Conservation (phyloP, 2,113 vertebrate species). For the Gallinago undulata region DNA sequence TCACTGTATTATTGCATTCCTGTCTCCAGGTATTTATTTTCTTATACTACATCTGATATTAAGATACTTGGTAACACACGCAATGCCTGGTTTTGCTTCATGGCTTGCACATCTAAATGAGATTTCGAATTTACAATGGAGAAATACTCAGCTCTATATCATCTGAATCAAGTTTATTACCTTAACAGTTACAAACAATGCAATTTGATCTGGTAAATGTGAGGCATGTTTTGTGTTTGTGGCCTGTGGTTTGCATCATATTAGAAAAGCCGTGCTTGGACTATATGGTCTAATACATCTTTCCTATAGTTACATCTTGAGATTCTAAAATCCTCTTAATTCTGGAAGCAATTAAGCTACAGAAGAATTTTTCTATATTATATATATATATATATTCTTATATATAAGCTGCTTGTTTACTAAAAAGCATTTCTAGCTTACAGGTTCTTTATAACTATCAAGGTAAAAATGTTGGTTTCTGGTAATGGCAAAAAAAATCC, state of each 20-base stretch:
- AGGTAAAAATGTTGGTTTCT: not conserved
- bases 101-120: not conserved
- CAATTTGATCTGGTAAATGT: not conserved
- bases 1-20: not conserved
- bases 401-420: not conserved
- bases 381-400: not conserved
- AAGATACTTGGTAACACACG: not conserved
- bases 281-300: not conserved
- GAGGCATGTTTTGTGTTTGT: not conserved
- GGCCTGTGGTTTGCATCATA: not conserved
- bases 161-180: not conserved
- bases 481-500: not conserved
- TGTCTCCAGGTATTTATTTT: not conserved
- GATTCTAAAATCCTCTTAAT: not conserved
- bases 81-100: not conserved
- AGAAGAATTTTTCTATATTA: not conserved
- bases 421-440: not conserved
- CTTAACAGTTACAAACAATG: not conserved
- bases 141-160: not conserved
- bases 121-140: not conserved
- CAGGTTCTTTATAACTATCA: not conserved
- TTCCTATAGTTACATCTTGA: not conserved
- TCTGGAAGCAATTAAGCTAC: not conserved
- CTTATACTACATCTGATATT: not conserved
- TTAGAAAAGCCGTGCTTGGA: not conserved